These are phyloP conservation scores for Pegoplata infirma DNA, from an alignment of 2,888 invertebrate species.

Conservation along the genomic window DNA sequence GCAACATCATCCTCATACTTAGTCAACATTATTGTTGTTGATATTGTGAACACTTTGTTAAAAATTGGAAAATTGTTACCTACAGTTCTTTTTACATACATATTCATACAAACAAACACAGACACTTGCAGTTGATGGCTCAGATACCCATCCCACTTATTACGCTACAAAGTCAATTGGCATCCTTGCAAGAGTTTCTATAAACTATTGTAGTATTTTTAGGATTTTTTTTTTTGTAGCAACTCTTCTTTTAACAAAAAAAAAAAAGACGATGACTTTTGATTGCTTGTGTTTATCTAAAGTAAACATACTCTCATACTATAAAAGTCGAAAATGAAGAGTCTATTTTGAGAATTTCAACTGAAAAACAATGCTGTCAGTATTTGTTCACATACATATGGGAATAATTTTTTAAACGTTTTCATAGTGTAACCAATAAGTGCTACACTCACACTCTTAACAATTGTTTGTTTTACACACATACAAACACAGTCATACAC, in stretches of 20 bases:
- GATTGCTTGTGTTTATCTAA: constrained; percentile 45
- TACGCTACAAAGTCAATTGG: constrained; percentile 58
- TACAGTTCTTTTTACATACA: neutral
- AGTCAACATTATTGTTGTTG: constrained; percentile 44
- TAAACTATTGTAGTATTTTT: neutral
- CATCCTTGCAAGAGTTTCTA: constrained; percentile 22
- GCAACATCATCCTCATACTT: neutral
- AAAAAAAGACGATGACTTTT: constrained; percentile 28
- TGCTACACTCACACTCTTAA: constrained; percentile 59
- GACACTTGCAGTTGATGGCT: neutral
- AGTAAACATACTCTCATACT: constrained; percentile 7
- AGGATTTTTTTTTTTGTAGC: neutral
- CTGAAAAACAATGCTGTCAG: too few species aligned
- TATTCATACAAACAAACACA: neutral
- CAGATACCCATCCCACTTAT: constrained; percentile 45
- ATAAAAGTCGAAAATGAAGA: constrained; percentile 12
- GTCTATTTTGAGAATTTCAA: too few species aligned
- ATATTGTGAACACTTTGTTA: constrained; percentile 34
- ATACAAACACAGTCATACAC: neutral
- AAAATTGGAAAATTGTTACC: constrained; percentile 49
- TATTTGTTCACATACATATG: constrained; percentile 25
- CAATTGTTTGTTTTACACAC: constrained; percentile 48
- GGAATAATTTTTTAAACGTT: constrained; percentile 63
- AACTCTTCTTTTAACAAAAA: neutral
- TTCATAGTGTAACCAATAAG: constrained; percentile 61